A percentile compares a stretch with the other conserved stretches of the same genome.
Evolutionary conservation across 2,888 invertebrate genomes (phyloP).

Genomic region (Temnothorax ravouxi): DNA sequence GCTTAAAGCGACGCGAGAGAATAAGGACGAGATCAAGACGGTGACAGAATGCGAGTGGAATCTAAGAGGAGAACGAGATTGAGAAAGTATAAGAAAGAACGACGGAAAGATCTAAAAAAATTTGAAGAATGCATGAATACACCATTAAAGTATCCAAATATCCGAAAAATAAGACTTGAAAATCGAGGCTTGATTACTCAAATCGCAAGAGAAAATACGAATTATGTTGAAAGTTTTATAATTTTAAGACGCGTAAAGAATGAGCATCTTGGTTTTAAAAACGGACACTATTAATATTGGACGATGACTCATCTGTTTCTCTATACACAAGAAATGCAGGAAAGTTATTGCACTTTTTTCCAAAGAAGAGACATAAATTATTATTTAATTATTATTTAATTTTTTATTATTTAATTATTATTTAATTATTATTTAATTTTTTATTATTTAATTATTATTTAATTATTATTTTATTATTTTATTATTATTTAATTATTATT

Average conservation of each 20-base stretch:
- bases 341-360: background rate
- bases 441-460: no score
- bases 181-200: background rate
- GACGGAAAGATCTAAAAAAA: constrained; percentile 1
- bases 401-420: no score
- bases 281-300: background rate
- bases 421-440: no score
- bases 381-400: no score
- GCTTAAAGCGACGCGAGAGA: background rate
- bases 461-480: no score
- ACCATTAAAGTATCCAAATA: background rate
- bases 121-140: background rate
- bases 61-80: background rate
- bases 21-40: background rate
- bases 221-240: background rate
- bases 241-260: background rate
- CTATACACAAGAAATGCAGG: background rate
- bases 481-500: no score
- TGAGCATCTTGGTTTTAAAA: background rate
- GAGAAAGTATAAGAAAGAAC: background rate
- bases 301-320: background rate
- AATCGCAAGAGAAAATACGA: background rate
- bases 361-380: background rate
- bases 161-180: background rate
- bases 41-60: constrained; percentile 9